Percentiles rank a stretch among this genome's conserved stretches.
Conservation (phyloP, 2,113 vertebrate genomes). For the Clupea harengus region DNA sequence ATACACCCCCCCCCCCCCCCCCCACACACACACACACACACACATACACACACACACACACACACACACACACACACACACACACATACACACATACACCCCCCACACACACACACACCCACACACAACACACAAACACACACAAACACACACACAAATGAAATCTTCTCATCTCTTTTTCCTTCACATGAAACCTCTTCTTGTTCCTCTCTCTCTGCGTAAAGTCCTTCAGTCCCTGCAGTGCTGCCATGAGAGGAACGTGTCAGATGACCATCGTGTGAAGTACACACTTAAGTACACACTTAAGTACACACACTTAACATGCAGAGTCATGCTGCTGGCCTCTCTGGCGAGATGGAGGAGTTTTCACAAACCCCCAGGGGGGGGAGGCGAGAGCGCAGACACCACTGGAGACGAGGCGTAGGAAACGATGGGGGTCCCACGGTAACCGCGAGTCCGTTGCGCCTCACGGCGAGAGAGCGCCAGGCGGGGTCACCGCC, state of each 20-base stretch:
- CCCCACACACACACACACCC: neutral
- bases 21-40: neutral
- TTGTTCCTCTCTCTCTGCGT: neutral
- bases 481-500: neutral
- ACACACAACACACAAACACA: neutral
- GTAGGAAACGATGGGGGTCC: too few species aligned
- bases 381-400: neutral
- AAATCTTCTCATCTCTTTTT: too few species aligned
- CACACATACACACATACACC: neutral
- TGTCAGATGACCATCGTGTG: conserved; percentile 17
- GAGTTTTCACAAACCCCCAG: too few species aligned
- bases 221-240: neutral
- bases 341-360: neutral
- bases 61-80: neutral
- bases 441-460: too few species aligned
- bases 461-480: neutral
- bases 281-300: conserved; percentile 34
- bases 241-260: neutral
- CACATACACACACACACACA: neutral
- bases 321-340: conserved; percentile 45
- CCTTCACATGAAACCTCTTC: too few species aligned
- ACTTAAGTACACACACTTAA: conserved; percentile 34
- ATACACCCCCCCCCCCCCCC: neutral
- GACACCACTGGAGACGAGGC: neutral
- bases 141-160: neutral